Evolutionary conservation across 2,113 vertebrate species (phyloP).

Genomic region (Mobula hypostoma): DNA sequence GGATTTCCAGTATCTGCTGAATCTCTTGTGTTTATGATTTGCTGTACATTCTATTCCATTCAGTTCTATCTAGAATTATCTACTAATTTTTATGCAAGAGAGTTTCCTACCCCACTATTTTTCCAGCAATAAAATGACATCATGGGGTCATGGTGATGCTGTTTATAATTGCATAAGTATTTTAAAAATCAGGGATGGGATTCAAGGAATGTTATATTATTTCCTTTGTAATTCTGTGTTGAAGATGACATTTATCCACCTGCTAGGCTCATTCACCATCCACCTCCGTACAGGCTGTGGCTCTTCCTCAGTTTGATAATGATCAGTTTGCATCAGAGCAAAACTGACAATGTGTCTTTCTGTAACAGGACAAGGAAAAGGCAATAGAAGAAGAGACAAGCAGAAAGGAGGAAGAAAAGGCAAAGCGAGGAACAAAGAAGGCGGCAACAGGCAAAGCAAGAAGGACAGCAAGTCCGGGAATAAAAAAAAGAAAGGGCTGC

Average conservation of each 20-base stretch:
- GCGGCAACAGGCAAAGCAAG: constrained; percentile 12
- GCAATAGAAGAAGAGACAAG: not conserved
- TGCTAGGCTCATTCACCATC: not conserved
- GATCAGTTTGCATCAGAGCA: not conserved
- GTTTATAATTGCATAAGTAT: too few relatives aligned
- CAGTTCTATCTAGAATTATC: too few relatives aligned
- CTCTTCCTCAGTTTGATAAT: not conserved
- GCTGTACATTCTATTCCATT: too few relatives aligned
- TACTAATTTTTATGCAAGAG: too few relatives aligned
- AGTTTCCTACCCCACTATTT: too few relatives aligned
- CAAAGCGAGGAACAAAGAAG: constrained; percentile 23
- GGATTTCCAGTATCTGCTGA: too few relatives aligned
- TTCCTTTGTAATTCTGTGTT: too few relatives aligned
- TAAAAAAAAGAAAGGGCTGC: constrained; percentile 19
- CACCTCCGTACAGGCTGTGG: not conserved
- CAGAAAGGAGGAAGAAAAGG: not conserved
- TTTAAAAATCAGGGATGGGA: not conserved
- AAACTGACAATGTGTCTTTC: not conserved
- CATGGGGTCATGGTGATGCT: too few relatives aligned
- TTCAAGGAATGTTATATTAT: too few relatives aligned
- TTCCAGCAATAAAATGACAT: too few relatives aligned
- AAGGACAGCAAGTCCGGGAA: constrained; percentile 27
- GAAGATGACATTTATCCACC: not conserved
- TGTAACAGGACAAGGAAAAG: not conserved
- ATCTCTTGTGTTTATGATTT: too few relatives aligned